These are phyloP conservation scores for Amblyopsis hoosieri DNA, from an alignment of 2,797 vertebrate species.

Conservation along the genomic window DNA sequence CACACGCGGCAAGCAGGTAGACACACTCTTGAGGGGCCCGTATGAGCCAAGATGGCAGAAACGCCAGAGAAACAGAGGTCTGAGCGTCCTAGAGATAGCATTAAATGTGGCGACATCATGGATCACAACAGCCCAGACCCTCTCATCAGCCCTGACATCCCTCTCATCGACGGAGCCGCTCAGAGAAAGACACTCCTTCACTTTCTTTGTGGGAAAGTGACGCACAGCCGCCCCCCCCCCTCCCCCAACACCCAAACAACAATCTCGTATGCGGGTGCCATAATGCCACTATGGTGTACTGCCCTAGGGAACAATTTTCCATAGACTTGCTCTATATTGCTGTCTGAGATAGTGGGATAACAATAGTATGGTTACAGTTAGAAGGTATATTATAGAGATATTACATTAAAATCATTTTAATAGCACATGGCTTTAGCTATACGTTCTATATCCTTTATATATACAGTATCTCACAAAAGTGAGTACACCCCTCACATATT, in stretches of 20 bases:
- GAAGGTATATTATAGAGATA: constrained; percentile 18
- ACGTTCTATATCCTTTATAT: constrained; percentile 33
- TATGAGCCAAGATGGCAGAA: constrained; percentile 48
- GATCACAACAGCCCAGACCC: constrained; percentile 54
- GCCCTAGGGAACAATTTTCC: constrained; percentile 67
- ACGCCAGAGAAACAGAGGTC: constrained; percentile 52
- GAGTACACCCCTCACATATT: no score
- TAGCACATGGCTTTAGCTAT: constrained; percentile 30
- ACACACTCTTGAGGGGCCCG: constrained; percentile 25
- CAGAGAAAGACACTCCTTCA: constrained; percentile 52
- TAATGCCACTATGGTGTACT: constrained; percentile 57
- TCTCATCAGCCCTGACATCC: constrained; percentile 50
- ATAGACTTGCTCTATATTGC: constrained; percentile 66
- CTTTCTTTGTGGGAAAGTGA: constrained; percentile 53
- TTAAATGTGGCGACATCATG: constrained; percentile 66
- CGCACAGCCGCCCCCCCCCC: constrained; percentile 37
- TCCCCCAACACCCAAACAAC: constrained; percentile 38
- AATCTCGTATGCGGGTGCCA: constrained; percentile 53
- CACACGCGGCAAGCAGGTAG: constrained; percentile 5
- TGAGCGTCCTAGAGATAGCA: constrained; percentile 50
- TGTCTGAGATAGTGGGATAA: constrained; percentile 43
- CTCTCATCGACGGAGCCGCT: constrained; percentile 43
- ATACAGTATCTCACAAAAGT: no score
- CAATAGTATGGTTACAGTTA: constrained; percentile 47
- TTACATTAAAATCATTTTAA: constrained; percentile 47